Evolutionary conservation across 2,888 invertebrate genomes (phyloP), one percentile per base, ranked within the genome.

Genomic region (Stramonita haemastoma): DNA sequence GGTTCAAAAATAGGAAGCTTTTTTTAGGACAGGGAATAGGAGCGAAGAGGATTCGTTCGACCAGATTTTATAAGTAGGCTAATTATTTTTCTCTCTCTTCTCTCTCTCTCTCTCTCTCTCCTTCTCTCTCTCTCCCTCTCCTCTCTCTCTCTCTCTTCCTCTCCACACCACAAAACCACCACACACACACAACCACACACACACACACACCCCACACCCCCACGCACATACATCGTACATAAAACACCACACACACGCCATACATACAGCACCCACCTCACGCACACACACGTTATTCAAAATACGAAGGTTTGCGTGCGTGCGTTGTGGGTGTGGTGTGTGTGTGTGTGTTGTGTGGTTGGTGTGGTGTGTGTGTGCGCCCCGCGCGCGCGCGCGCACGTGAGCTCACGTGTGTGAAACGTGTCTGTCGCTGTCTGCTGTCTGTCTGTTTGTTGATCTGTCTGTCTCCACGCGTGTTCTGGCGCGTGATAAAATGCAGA

Each of bases 241-340:
- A 17, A 32, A 11, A n/a, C 34, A 15, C 29, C 77, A 77, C 17
- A 77, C 77, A 26, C 77, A 77, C 26, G 77, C 77, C 60, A 22
- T 66, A 19, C 66, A 66, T 26, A 17, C 19, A 26, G n/a, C 29
- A 79, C 79, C n/a, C 32, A n/a, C 17, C 17, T 32, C 79, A 29
- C 17, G 6, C 79, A 17, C 77, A 6, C 11, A n/a, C 77, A 66
- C 77, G 32, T n/a, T n/a, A 77, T 26, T 13, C 77, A 77, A 17
- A 13, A n/a, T 15, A 79, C 79, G 11, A 15, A 79, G 17, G 79
- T 79, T 29, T 79, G 79, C 29, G 79, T 79, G 79, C 29, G 79
- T 79, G 79, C 29, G 79, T 79, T 79, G 79, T 79, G 79, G n/a
- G 79, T 79, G 77, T 77, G 77, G 79, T 6, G 32, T n/a, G 79